Evolutionary conservation across 1,140 invertebrate species (phyloP), one percentile per base, ranked within the genome.

Genomic region (Tenebrio molitor): DNA sequence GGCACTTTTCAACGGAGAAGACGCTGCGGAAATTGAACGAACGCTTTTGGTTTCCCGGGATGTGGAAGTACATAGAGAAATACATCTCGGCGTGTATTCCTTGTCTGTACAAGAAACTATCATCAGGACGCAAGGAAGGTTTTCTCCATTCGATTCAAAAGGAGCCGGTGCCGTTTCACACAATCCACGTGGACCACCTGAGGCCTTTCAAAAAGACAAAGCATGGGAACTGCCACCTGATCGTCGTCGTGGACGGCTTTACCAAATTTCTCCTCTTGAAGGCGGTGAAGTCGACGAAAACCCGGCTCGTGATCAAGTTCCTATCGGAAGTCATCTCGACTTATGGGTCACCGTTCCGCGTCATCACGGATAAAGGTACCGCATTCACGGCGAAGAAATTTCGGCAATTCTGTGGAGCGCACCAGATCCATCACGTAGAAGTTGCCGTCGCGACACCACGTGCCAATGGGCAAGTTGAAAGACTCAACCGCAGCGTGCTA

Each of bases 171-270:
- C 81, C 80, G 5, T 46, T 83, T 0, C 41, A 80, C 50, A 82
- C 81, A n/a, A 41, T 81, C 4, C 81, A 83, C 71, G 15, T 79
- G 10, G 81, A 84, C 71, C 80, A 84, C 68, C 46, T 84, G n/a
- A 77, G 79, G 7, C 78, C 73, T 46, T 71, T 78, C 23, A 16
- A 53, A 15, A 23, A 19, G 2, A 58, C 16, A 0, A 69, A 29
- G 4, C 65, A 68, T 44, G 66, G 23, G 5, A 76, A 77, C 19
- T 19, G 42, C 2, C 69, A 80, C 39, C 69, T 81, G 7, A 69
- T 81, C 1, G 71, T 73, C 5, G 67, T 78, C 4, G 73, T 77
- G 6, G 78, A 81, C 34, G 76, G 66, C 21, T 80, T 77, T 34
- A 76, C 74, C 0, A 79, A 79, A 66, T 81, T 77, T 70, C 42